Evolutionary conservation across 2,797 vertebrate species (phyloP).

Genomic region (Sphaeramia orbicularis): DNA sequence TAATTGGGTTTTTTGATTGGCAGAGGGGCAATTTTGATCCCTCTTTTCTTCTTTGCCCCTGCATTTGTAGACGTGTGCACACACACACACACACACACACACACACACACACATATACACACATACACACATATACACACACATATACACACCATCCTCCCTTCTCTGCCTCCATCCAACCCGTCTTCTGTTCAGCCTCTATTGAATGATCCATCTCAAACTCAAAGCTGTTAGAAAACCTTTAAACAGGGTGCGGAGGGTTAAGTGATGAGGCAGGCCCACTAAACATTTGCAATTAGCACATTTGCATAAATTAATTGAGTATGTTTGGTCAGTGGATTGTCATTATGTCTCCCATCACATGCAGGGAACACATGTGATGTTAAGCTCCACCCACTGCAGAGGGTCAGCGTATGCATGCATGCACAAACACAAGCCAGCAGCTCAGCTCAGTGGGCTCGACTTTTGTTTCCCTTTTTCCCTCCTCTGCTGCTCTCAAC

Average conservation of each 20-base stretch:
- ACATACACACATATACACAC: no score
- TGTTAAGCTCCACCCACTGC: not conserved
- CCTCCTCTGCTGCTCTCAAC: not conserved
- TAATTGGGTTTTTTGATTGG: slow-evolving; percentile 82
- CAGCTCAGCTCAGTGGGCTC: not conserved
- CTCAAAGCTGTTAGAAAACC: slow-evolving; percentile 37
- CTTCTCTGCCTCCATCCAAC: slow-evolving; percentile 9
- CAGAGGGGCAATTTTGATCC: slow-evolving; percentile 71
- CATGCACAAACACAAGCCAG: slow-evolving; percentile 4
- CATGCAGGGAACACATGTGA: not conserved
- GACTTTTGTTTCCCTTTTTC: not conserved
- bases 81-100: slow-evolving; percentile 16
- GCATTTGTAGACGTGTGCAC: slow-evolving; percentile 13
- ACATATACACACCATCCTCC: slow-evolving; percentile 11
- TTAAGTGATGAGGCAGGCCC: slow-evolving; percentile 64
- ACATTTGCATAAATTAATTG: slow-evolving; percentile 80
- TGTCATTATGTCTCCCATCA: slow-evolving; percentile 49
- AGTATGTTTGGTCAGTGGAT: slow-evolving; percentile 58
- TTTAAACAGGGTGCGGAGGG: slow-evolving; percentile 62
- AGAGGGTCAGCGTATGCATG: not conserved
- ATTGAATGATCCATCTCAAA: slow-evolving; percentile 38
- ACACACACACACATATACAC: not conserved
- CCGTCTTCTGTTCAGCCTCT: slow-evolving; percentile 37
- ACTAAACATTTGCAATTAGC: slow-evolving; percentile 67
- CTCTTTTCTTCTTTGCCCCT: slow-evolving; percentile 57